A percentile compares a stretch with the other conserved stretches of the same genome.
These are phyloP conservation scores for Pecten maximus DNA, from an alignment of 2,888 invertebrate genomes.

Conservation along the genomic window DNA sequence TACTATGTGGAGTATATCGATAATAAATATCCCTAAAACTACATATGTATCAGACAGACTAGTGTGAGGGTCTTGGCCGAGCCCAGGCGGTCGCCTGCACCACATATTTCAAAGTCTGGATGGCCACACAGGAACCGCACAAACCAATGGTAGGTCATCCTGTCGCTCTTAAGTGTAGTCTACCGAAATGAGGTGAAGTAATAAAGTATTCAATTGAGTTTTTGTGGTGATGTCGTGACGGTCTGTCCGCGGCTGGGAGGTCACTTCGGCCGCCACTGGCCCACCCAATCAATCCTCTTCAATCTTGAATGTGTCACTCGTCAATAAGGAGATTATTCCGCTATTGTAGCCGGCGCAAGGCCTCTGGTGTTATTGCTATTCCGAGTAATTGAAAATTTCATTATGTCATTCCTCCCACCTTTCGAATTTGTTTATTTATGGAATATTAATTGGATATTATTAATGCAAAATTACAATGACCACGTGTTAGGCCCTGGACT, in stretches of 20 bases:
- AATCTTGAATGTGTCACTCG: conserved; percentile 35
- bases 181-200: conserved; percentile 30
- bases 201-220: conserved; percentile 30
- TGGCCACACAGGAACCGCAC: background rate
- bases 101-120: background rate
- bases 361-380: conserved; percentile 1
- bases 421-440: conserved; percentile 42
- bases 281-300: conserved; percentile 30
- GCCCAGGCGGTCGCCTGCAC: background rate
- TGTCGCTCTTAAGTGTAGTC: background rate
- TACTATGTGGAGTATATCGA: background rate
- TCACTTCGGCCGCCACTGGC: conserved; percentile 19
- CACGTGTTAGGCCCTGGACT: conserved; percentile 23
- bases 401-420: conserved; percentile 41
- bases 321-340: conserved; percentile 27
- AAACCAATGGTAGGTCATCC: conserved; percentile 12
- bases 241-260: background rate
- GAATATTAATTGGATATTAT: conserved; percentile 37
- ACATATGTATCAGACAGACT: background rate
- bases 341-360: conserved; percentile 13
- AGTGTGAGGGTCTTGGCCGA: background rate
- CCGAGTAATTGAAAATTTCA: conserved; percentile 33
- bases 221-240: conserved; percentile 22
- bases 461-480: conserved; percentile 33
- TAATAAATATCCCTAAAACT: background rate